A percentile compares a stretch with the other conserved stretches of the same genome.
Evolutionary conservation across 2,797 vertebrate species (phyloP).

Genomic region (Ataeniobius toweri): DNA sequence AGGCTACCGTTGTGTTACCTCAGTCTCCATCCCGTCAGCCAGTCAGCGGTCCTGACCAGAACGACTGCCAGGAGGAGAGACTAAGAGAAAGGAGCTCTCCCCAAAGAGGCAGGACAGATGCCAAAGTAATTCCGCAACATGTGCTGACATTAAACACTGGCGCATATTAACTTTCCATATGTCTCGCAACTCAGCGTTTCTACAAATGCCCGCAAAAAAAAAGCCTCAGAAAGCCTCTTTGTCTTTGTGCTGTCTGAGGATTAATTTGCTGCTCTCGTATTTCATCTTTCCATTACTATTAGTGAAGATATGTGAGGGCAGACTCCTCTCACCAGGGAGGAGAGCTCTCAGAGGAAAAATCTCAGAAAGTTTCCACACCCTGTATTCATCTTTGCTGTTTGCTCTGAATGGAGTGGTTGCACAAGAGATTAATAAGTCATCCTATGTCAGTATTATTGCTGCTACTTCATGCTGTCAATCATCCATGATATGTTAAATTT

Average conservation of each 20-base stretch:
- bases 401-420: slow-evolving; percentile 45
- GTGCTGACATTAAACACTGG: slow-evolving; percentile 87
- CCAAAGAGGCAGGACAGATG: slow-evolving; percentile 79
- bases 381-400: slow-evolving; percentile 63
- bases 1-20: slow-evolving; percentile 75
- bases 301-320: slow-evolving; percentile 71
- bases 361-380: slow-evolving; percentile 63
- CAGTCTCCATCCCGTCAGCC: slow-evolving; percentile 62
- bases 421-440: slow-evolving; percentile 50
- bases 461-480: slow-evolving; percentile 33
- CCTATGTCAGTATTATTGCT: slow-evolving; percentile 36
- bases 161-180: slow-evolving; percentile 86
- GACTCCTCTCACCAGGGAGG: slow-evolving; percentile 55
- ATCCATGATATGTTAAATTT: slow-evolving; percentile 17
- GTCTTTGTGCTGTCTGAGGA: slow-evolving; percentile 81
- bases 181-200: slow-evolving; percentile 83
- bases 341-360: slow-evolving; percentile 50
- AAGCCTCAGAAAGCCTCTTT: slow-evolving; percentile 81
- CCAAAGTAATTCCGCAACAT: slow-evolving; percentile 85
- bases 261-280: slow-evolving; percentile 81
- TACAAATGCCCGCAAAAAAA: slow-evolving; percentile 69
- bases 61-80: slow-evolving; percentile 71
- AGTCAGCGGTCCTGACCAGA: slow-evolving; percentile 71
- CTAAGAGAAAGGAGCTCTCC: slow-evolving; percentile 72
- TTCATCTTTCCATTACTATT: slow-evolving; percentile 83